Conservation (phyloP, 1,140 invertebrate species). For the Mylabris phalerata region DNA sequence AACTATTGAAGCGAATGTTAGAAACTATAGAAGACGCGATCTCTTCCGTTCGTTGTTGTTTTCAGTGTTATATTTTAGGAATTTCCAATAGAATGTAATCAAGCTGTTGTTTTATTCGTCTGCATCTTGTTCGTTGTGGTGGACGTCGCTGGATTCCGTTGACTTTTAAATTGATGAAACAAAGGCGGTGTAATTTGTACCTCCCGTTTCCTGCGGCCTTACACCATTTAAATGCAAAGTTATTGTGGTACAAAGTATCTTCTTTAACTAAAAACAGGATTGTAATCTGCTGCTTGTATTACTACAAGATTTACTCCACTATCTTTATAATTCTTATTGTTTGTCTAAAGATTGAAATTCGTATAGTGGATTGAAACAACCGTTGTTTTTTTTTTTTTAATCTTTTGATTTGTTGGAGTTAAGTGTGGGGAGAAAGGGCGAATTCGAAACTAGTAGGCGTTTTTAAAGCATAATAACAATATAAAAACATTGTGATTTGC, state of each 20-base stretch:
- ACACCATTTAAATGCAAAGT: constrained; percentile 27
- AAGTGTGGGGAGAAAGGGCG: too few relatives aligned
- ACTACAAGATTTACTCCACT: constrained; percentile 10
- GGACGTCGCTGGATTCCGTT: constrained; percentile 1
- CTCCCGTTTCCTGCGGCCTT: constrained; percentile 22
- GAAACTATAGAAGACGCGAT: too few relatives aligned
- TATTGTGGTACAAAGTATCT: constrained; percentile 20
- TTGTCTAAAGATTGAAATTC: not conserved
- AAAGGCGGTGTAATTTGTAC: constrained; percentile 26
- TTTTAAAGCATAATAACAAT: constrained; percentile 10
- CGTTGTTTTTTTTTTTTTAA: too few relatives aligned
- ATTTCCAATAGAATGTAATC: constrained; percentile 5
- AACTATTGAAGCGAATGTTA: too few relatives aligned
- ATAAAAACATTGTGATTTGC: constrained; percentile 14
- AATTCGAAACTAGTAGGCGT: too few relatives aligned
- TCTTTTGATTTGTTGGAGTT: too few relatives aligned
- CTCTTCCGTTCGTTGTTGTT: too few relatives aligned
- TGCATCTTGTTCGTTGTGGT: too few relatives aligned
- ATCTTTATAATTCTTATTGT: constrained; percentile 19
- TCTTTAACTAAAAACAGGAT: constrained; percentile 2
- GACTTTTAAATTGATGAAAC: constrained; percentile 28
- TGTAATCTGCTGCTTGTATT: constrained; percentile 8
- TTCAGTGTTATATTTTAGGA: too few relatives aligned
- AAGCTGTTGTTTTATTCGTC: not conserved
- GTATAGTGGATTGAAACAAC: too few relatives aligned